Conservation (phyloP, 2,113 vertebrate genomes). For the Catagonus wagneri region DNA sequence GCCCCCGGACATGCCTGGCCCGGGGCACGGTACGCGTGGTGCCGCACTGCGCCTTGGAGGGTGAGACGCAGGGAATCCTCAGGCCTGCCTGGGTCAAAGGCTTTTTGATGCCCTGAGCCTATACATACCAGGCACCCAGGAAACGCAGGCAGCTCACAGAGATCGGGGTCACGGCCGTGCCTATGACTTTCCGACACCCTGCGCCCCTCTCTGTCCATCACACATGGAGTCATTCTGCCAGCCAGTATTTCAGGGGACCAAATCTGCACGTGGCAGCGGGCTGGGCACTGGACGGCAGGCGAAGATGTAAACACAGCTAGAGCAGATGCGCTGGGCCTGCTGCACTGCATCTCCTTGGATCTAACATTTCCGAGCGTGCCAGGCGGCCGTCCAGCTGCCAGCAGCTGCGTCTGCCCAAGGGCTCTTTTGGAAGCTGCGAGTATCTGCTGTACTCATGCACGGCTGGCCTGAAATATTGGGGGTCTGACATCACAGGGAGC, state of each 20-base stretch:
- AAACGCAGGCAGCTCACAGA: fast-evolving
- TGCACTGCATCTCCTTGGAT: fast-evolving
- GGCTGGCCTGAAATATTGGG: fast-evolving
- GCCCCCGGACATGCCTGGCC: fast-evolving
- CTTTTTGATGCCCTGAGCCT: neutral
- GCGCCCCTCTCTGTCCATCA: fast-evolving
- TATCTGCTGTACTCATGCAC: fast-evolving
- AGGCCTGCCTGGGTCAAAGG: fast-evolving
- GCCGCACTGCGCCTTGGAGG: neutral
- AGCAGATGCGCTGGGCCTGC: fast-evolving
- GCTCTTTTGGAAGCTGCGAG: neutral
- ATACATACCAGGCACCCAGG: neutral
- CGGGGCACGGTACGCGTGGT: fast-evolving
- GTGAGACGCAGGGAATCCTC: fast-evolving
- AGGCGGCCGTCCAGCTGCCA: fast-evolving
- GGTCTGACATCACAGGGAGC: fast-evolving
- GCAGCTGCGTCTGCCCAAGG: neutral
- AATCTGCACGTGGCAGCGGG: fast-evolving
- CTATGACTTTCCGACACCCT: neutral
- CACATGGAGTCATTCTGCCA: fast-evolving
- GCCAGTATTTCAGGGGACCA: fast-evolving
- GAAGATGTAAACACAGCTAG: fast-evolving
- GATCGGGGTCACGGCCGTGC: fast-evolving
- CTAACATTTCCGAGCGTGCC: fast-evolving
- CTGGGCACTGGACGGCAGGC: fast-evolving